Evolutionary conservation across 2,888 invertebrate species (phyloP).

Genomic region (Kryphioiulus occultus): DNA sequence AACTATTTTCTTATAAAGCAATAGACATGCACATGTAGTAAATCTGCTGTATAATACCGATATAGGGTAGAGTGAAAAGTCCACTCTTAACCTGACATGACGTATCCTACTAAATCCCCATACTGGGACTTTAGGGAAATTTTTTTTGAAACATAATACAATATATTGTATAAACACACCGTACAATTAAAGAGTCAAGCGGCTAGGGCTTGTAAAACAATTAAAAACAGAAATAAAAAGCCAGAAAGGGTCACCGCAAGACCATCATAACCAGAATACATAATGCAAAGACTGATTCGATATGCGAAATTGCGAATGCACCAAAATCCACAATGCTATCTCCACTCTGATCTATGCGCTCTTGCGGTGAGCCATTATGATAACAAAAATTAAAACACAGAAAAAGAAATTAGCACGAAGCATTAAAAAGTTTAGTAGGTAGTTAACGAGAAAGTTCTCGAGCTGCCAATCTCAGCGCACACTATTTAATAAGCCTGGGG

Average conservation of each 20-base stretch:
- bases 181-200: neutral
- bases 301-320: neutral
- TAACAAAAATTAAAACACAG: neutral
- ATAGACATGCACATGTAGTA: too few relatives aligned
- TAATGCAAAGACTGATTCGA: neutral
- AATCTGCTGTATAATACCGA: too few relatives aligned
- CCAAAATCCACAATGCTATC: neutral
- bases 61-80: too few relatives aligned
- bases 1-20: too few relatives aligned
- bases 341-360: neutral
- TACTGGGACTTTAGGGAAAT: neutral
- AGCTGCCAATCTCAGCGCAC: neutral
- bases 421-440: neutral
- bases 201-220: neutral
- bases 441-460: neutral
- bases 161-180: neutral
- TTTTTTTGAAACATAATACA: neutral
- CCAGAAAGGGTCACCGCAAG: neutral
- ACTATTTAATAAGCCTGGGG: neutral
- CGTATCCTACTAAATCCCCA: too few relatives aligned
- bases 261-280: neutral
- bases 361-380: neutral
- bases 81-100: too few relatives aligned
- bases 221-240: neutral
- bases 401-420: neutral